Conservation (phyloP, 2,797 vertebrate species). For the Simalia tracyae region DNA sequence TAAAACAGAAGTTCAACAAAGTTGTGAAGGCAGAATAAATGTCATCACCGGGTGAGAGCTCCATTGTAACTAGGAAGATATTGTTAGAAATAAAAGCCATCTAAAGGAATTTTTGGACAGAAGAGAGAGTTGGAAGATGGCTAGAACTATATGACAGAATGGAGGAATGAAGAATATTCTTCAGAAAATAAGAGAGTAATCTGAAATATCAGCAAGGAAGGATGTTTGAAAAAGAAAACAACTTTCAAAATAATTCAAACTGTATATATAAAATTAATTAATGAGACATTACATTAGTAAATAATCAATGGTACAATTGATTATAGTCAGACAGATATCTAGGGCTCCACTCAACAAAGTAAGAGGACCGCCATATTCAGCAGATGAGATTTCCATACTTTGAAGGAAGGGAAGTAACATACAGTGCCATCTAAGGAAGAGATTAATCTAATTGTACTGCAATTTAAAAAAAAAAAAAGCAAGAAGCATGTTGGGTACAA, state of each 20-base stretch:
- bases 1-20: constrained; percentile 47
- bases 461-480: not conserved
- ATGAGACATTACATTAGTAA: not conserved
- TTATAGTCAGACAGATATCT: not conserved
- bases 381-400: not conserved
- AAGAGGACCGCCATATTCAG: not conserved
- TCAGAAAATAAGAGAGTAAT: not conserved
- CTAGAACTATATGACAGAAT: not conserved
- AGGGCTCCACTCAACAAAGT: not conserved
- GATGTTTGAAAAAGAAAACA: not conserved
- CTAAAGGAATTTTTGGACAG: not conserved
- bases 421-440: not conserved
- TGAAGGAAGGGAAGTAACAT: not conserved
- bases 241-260: not conserved
- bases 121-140: not conserved
- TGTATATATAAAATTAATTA: not conserved
- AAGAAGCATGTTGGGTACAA: not conserved
- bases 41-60: constrained; percentile 36
- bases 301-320: not conserved
- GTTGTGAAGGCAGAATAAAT: constrained; percentile 45
- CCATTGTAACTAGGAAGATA: constrained; percentile 43
- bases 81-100: constrained; percentile 7
- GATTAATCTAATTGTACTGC: not conserved
- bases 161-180: not conserved
- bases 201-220: not conserved